phyloP scores from a whole-genome alignment of 2,113 vertebrate species.

The Melospiza melodia region DNA sequence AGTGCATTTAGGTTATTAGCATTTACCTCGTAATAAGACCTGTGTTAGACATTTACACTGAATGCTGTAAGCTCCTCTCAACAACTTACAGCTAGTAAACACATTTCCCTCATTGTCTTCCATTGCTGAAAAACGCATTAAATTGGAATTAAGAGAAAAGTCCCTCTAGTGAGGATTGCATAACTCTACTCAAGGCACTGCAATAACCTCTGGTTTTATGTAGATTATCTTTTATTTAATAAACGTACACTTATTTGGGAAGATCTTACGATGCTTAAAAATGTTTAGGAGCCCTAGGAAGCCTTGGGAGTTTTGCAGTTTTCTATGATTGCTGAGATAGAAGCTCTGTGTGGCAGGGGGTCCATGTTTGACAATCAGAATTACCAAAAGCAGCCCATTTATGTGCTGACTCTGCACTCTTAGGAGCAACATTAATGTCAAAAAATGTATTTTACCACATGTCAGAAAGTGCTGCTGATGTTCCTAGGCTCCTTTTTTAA shows the following conservation, averaged over 20 bases:
- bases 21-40: not conserved
- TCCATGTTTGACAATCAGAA: not conserved
- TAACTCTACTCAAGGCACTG: not conserved
- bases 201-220: not conserved
- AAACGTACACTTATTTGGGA: not conserved
- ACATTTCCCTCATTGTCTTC: not conserved
- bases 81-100: not conserved
- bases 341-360: not conserved
- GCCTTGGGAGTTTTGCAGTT: not conserved
- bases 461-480: not conserved
- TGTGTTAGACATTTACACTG: not conserved
- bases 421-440: not conserved
- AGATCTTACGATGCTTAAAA: not conserved
- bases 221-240: not conserved
- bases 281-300: not conserved
- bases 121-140: slow-evolving; percentile 4
- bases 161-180: not conserved
- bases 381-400: not conserved
- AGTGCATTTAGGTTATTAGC: not conserved
- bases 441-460: not conserved
- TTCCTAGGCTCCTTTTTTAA: not conserved
- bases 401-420: not conserved
- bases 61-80: not conserved
- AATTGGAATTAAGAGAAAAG: not conserved
- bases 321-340: not conserved